Percentiles rank a stretch among this genome's conserved stretches.
Conservation (phyloP, 2,888 invertebrate genomes). For the Nomada flava region DNA sequence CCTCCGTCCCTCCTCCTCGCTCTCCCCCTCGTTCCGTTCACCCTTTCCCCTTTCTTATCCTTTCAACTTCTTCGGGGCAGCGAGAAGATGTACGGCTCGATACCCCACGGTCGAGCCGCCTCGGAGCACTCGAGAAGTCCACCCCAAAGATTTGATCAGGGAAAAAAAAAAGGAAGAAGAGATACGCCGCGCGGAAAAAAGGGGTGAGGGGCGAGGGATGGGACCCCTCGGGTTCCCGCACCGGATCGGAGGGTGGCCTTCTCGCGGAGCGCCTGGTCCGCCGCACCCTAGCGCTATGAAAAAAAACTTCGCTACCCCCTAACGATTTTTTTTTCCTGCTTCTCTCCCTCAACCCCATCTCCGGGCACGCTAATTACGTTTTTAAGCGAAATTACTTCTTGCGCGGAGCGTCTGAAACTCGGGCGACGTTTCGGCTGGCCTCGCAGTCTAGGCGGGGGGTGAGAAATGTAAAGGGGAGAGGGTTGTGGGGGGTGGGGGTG, state of each 20-base stretch:
- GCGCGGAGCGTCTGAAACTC: constrained; percentile 62
- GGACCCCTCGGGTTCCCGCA: constrained; percentile 66
- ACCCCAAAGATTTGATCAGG: constrained; percentile 78
- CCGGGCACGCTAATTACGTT: constrained; percentile 83
- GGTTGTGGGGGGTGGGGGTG: constrained; percentile 8
- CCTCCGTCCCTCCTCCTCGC: constrained; percentile 23
- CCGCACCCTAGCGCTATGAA: constrained; percentile 73
- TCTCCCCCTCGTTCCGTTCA: constrained; percentile 31
- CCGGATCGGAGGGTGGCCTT: constrained; percentile 65
- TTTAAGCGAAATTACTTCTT: constrained; percentile 83
- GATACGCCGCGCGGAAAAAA: constrained; percentile 62
- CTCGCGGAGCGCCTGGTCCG: constrained; percentile 69
- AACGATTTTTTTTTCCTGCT: constrained; percentile 72
- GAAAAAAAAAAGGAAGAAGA: constrained; percentile 47
- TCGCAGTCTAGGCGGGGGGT: constrained; percentile 35
- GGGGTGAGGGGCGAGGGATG: constrained; percentile 65
- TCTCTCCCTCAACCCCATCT: constrained; percentile 77
- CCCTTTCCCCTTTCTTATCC: constrained; percentile 56
- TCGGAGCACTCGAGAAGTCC: constrained; percentile 72
- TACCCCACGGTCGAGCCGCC: constrained; percentile 70
- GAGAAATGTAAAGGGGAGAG: not conserved
- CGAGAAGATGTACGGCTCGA: constrained; percentile 72
- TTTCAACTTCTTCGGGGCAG: constrained; percentile 63
- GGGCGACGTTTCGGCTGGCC: constrained; percentile 48
- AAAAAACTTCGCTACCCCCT: constrained; percentile 79